Evolutionary conservation across 2,113 vertebrate genomes (phyloP), one percentile per base, ranked within the genome.

Genomic region (Podiceps cristatus): DNA sequence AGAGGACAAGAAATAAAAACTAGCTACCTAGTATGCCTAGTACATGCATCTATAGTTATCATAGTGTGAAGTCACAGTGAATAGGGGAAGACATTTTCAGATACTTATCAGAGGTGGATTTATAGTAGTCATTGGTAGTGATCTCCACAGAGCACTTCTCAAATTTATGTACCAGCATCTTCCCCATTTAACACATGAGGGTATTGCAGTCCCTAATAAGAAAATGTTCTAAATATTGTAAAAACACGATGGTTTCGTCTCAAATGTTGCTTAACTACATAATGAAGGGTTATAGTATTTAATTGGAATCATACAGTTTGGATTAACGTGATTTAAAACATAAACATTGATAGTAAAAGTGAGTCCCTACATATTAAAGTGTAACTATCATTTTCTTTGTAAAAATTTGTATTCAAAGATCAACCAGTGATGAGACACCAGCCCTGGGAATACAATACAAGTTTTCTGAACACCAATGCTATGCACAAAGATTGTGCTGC

Each of bases 401-500:
- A 86, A 76, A 96, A 86, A 84, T 24, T 66, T 85, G 52, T 44
- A 56, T 91, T 86, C 83, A 63, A 63, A 86, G 67, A 88, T 82
- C 53, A 58, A 33, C 33, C 47, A 80, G 20, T 40, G 88, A 86
- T 88, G 55, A 94, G 82, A 56, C 55, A 74, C 25, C 45, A 83
- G 25, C 37, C 16, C 24, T 84, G 75, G 79, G 82, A 97, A 90
- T 86, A 84, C 29, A 93, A 53, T 35, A 29, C 29, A 90, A 75
- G 22, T 86, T 83, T 88, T 86, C 53, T 45, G 22, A 81, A 50
- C 1, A 2, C 22, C 66, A 88, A 0, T 45, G 20, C 40, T 78
- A 16, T 16, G 3, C 42, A 42, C 53, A 69, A 76, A 76, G 33
- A 64, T 42, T 73, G 14, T 45, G 24, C 40, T 44, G 4, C 16